Conservation (phyloP, 2,797 vertebrate species). For the Argentina silus region DNA sequence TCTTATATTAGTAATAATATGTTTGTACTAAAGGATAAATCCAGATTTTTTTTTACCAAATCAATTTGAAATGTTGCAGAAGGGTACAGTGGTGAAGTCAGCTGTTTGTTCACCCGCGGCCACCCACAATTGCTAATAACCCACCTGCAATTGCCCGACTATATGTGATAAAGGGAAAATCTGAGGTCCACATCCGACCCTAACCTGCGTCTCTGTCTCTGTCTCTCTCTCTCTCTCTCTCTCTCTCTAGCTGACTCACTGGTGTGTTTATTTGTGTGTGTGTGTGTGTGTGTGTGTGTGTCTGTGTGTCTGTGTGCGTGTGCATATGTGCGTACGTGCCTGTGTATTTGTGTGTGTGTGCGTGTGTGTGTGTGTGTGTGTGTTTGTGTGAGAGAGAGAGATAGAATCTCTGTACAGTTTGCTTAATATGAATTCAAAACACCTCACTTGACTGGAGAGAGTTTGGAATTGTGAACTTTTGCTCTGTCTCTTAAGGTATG, state of each 20-base stretch:
- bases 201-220: neutral
- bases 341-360: neutral
- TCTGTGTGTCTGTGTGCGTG: neutral
- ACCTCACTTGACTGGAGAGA: neutral
- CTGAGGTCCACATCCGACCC: neutral
- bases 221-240: neutral
- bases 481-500: neutral
- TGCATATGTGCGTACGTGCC: neutral
- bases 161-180: too few relatives aligned
- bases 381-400: neutral
- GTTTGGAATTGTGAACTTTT: neutral
- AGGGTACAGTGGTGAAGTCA: too few relatives aligned
- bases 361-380: neutral
- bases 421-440: neutral
- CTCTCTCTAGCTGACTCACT: neutral
- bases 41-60: too few relatives aligned
- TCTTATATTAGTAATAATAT: too few relatives aligned
- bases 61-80: too few relatives aligned
- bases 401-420: neutral
- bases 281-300: slow-evolving; percentile 7
- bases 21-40: too few relatives aligned
- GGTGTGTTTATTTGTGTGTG: slow-evolving; percentile 11
- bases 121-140: too few relatives aligned
- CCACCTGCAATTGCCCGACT: too few relatives aligned
- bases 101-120: too few relatives aligned